phyloP scores from a whole-genome alignment of 1,140 invertebrate genomes.

The Pissodes strobi region DNA sequence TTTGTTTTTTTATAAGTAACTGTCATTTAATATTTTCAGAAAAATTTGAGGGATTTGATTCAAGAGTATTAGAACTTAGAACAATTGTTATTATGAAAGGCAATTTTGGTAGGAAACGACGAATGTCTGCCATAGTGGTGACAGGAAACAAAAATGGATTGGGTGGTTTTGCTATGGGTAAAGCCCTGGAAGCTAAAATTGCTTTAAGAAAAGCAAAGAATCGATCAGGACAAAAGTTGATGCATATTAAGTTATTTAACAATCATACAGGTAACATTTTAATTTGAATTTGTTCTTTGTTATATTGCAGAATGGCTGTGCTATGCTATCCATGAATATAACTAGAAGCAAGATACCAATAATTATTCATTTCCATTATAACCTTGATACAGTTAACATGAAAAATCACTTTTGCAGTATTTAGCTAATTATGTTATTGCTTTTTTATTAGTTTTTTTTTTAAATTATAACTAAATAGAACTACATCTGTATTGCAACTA shows the following conservation, averaged over 20 bases:
- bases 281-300: too few relatives aligned
- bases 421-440: too few relatives aligned
- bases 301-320: too few relatives aligned
- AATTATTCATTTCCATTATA: too few relatives aligned
- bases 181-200: constrained; percentile 66
- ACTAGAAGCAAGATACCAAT: too few relatives aligned
- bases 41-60: constrained; percentile 85
- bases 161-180: constrained; percentile 79
- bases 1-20: constrained; percentile 4
- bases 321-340: too few relatives aligned
- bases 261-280: constrained; percentile 77
- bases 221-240: constrained; percentile 82
- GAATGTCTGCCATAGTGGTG: constrained; percentile 71
- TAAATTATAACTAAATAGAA: neutral
- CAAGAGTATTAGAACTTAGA: constrained; percentile 82
- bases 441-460: constrained; percentile 4
- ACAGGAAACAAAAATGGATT: constrained; percentile 91
- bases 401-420: neutral
- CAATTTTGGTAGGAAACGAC: constrained; percentile 75
- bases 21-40: constrained; percentile 63
- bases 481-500: neutral
- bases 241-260: constrained; percentile 80
- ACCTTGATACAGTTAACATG: too few relatives aligned
- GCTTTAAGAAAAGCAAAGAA: constrained; percentile 80
- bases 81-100: constrained; percentile 83